Percentiles rank a stretch among this genome's conserved stretches.
phyloP scores from a whole-genome alignment of 1,140 invertebrate species.

The Plectrocnemia conspersa region DNA sequence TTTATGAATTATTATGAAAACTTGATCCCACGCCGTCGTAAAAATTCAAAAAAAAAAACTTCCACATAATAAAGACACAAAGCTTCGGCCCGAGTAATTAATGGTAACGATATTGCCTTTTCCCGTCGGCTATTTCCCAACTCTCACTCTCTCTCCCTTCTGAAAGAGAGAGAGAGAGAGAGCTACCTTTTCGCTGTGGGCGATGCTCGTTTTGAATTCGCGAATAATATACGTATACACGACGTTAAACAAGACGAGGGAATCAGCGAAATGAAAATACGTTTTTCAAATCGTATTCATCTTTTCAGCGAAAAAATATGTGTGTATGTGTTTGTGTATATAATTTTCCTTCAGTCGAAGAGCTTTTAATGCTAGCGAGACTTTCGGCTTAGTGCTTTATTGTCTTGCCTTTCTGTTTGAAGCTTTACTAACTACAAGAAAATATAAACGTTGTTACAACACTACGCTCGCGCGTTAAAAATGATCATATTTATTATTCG shows the following conservation, averaged over 20 bases:
- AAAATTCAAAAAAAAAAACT: too few species aligned
- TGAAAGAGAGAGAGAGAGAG: not conserved
- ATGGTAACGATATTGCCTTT: conserved; percentile 15
- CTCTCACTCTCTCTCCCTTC: conserved; percentile 5
- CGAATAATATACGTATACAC: conserved; percentile 15
- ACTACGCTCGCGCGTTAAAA: conserved; percentile 12
- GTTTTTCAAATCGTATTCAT: conserved; percentile 24
- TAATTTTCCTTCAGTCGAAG: conserved; percentile 12
- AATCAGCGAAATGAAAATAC: conserved; percentile 25
- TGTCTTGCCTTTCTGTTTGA: conserved; percentile 24
- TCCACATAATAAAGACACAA: conserved; percentile 7
- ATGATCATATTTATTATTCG: too few species aligned
- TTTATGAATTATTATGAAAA: too few species aligned
- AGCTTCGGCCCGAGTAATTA: conserved; percentile 10
- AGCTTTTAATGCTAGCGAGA: conserved; percentile 20
- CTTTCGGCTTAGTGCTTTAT: conserved; percentile 24
- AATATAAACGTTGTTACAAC: conserved; percentile 12
- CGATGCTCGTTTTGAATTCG: conserved; percentile 21
- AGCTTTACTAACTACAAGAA: conserved; percentile 18
- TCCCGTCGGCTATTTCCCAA: not conserved
- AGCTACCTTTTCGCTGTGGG: conserved; percentile 6
- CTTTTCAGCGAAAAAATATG: conserved; percentile 20
- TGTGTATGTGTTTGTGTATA: not conserved
- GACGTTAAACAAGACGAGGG: conserved; percentile 20
- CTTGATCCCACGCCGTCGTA: too few species aligned